These are phyloP conservation scores for Aleiodes alternator DNA, from an alignment of 2,888 invertebrate species.

Conservation along the genomic window DNA sequence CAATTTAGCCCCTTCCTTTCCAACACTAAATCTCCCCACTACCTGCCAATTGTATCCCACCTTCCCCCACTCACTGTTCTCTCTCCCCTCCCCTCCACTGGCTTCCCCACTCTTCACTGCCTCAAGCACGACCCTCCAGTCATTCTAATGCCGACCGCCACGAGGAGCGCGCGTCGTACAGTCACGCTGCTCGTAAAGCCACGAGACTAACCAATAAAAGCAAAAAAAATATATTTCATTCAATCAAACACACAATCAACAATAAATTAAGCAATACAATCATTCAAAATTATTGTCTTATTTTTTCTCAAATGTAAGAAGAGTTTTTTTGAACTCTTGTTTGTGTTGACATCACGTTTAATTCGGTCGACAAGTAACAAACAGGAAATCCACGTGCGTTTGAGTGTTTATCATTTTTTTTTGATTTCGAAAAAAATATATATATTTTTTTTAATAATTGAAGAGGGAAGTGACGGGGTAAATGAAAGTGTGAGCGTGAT, in stretches of 20 bases:
- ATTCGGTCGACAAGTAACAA: neutral
- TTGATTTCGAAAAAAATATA: neutral
- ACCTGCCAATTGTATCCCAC: slow-evolving; percentile 38
- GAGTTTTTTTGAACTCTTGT: too few species aligned
- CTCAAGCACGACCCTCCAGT: slow-evolving; percentile 62
- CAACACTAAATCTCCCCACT: too few species aligned
- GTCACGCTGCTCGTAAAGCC: slow-evolving; percentile 60
- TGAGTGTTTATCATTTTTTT: slow-evolving; percentile 21
- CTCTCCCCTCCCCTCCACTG: slow-evolving; percentile 21
- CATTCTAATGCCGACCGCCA: slow-evolving; percentile 72
- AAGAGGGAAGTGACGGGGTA: neutral
- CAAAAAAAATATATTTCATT: slow-evolving; percentile 10
- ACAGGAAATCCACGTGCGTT: slow-evolving; percentile 47
- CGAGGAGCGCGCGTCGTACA: slow-evolving; percentile 65
- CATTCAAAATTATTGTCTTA: too few species aligned
- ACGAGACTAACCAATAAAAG: slow-evolving; percentile 54
- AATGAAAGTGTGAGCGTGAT: slow-evolving; percentile 21
- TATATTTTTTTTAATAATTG: neutral
- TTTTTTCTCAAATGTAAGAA: too few species aligned
- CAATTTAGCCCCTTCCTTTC: too few species aligned
- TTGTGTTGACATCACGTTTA: too few species aligned
- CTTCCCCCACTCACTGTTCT: slow-evolving; percentile 30
- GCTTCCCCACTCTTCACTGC: slow-evolving; percentile 49
- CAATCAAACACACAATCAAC: neutral
- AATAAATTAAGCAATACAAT: neutral